Conservation (phyloP, 2,113 vertebrate species). For the Rhinolophus ferrumequinum region DNA sequence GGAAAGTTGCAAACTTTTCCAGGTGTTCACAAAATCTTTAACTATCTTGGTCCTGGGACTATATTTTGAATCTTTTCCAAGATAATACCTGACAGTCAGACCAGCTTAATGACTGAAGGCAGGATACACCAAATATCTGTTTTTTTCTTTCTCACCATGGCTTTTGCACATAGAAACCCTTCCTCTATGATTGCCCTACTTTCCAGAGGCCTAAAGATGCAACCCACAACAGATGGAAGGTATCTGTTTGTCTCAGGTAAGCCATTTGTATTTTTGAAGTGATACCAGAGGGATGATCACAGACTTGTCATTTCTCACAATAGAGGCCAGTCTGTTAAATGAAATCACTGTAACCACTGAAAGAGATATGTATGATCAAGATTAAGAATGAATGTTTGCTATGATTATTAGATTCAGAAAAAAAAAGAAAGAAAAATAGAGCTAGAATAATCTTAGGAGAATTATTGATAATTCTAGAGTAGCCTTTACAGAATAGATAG, state of each 20-base stretch:
- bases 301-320: neutral
- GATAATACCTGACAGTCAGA: neutral
- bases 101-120: neutral
- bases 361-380: neutral
- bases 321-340: neutral
- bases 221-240: neutral
- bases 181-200: neutral
- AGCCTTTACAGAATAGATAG: neutral
- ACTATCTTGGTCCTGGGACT: neutral
- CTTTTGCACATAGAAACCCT: neutral
- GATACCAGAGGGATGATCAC: neutral
- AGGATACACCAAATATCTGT: rapidly evolving
- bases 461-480: neutral
- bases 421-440: neutral
- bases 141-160: neutral
- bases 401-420: neutral
- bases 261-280: neutral
- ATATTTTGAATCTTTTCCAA: neutral
- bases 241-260: neutral
- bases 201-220: neutral
- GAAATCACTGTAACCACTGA: neutral
- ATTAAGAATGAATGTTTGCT: neutral
- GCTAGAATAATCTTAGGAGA: neutral
- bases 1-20: neutral
- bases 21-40: neutral